Percentiles rank a stretch among this genome's conserved stretches.
Evolutionary conservation across 2,888 invertebrate species (phyloP).

Genomic region (Sminthurides aquaticus): DNA sequence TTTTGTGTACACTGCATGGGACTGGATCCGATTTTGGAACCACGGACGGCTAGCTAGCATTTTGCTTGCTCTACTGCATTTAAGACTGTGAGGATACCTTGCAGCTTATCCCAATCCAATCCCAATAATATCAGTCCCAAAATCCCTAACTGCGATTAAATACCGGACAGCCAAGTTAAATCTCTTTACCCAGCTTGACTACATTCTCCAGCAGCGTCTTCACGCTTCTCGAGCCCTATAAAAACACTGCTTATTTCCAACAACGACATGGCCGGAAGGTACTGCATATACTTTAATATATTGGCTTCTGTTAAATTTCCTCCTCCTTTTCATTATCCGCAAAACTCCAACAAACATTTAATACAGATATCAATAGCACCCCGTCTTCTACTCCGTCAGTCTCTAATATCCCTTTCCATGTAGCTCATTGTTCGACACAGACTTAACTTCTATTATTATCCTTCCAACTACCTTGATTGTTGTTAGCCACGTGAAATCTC

Average conservation of each 20-base stretch:
- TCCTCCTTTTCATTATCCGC: no score
- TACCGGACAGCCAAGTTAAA: neutral
- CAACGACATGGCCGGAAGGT: slow-evolving; percentile 7
- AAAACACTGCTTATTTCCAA: neutral
- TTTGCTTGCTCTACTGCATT: neutral
- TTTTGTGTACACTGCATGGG: no score
- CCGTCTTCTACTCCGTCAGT: no score
- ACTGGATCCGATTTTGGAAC: slow-evolving; percentile 2
- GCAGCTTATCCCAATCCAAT: slow-evolving; percentile 7
- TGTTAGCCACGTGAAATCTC: no score
- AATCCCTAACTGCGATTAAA: neutral
- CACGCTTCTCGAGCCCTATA: neutral
- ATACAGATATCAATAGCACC: no score
- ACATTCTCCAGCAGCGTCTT: neutral
- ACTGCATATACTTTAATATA: no score
- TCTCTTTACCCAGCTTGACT: neutral
- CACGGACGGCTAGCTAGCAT: neutral
- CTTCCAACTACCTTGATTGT: no score
- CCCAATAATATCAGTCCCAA: neutral
- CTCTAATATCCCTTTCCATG: no score
- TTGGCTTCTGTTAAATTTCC: no score
- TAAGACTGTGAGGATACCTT: slow-evolving; percentile 9
- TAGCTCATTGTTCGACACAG: no score
- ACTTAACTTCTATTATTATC: no score
- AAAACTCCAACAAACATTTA: no score